Conservation (phyloP, 2,113 vertebrate species). For the Pedetes capensis region DNA sequence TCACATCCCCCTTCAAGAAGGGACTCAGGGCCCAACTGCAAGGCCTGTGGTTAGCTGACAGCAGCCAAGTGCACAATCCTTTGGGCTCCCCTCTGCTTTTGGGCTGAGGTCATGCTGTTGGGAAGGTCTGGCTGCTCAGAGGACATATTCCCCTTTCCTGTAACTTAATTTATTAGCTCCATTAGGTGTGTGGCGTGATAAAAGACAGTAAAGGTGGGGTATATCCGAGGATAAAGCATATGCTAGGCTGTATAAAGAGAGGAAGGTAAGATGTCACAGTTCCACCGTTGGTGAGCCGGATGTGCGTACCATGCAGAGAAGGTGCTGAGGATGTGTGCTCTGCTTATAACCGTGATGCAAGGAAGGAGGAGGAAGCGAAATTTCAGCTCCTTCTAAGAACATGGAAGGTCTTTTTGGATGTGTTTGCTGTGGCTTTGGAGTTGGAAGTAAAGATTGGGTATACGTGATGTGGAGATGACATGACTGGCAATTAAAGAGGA, state of each 20-base stretch:
- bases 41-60: not conserved
- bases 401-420: not conserved
- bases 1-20: not conserved
- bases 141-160: not conserved
- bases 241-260: not conserved
- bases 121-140: not conserved
- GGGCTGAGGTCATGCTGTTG: not conserved
- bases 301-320: not conserved
- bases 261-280: not conserved
- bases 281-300: not conserved
- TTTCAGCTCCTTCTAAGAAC: not conserved
- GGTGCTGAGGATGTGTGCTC: no score
- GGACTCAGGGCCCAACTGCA: fast-evolving
- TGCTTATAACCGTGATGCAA: not conserved
- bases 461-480: not conserved
- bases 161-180: not conserved
- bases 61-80: not conserved
- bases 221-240: not conserved
- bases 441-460: not conserved
- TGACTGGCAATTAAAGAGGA: not conserved
- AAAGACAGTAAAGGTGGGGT: not conserved
- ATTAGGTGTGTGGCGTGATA: not conserved
- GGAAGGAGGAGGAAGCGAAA: fast-evolving
- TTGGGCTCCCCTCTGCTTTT: not conserved
- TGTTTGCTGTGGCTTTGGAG: not conserved